Evolutionary conservation across 64 coral and sea anemone genomes (phyloP).

Genomic region (Hydrozoanthus tunicans): DNA sequence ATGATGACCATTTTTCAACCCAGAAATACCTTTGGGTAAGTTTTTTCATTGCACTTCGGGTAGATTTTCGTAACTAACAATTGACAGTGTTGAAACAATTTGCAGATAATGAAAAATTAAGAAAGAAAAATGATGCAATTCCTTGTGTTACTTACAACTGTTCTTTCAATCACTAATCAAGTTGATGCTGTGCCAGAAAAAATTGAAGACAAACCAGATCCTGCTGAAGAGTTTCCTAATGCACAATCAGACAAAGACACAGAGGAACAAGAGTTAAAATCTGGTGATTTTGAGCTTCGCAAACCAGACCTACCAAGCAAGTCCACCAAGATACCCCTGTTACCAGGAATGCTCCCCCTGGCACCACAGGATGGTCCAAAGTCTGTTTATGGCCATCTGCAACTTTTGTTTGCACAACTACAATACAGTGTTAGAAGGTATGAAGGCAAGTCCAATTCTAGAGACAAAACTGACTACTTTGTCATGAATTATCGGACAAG

Average conservation of each 20-base stretch:
- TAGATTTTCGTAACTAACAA: too few relatives aligned
- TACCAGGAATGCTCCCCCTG: slow-evolving; percentile 38
- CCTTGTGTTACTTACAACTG: neutral
- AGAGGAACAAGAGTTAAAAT: neutral
- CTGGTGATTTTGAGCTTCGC: neutral
- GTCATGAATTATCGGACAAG: too few relatives aligned
- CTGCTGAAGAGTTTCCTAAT: too few relatives aligned
- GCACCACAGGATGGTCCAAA: slow-evolving; percentile 46
- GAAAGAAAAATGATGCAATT: neutral
- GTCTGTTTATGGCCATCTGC: slow-evolving; percentile 88
- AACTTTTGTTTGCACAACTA: slow-evolving; percentile 91
- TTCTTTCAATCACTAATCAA: neutral
- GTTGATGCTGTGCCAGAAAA: neutral
- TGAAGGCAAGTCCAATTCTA: neutral
- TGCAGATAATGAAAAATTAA: neutral
- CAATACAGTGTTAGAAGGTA: slow-evolving; percentile 92
- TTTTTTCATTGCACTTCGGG: too few relatives aligned
- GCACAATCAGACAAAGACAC: neutral
- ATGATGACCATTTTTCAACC: too few relatives aligned
- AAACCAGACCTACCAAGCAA: neutral
- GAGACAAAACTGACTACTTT: too few relatives aligned
- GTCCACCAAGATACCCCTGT: neutral
- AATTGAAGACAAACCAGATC: neutral
- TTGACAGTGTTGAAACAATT: too few relatives aligned
- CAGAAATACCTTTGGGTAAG: too few relatives aligned